Conservation (phyloP, 2,797 vertebrate genomes). For the Sebastiscus albofasciatus region DNA sequence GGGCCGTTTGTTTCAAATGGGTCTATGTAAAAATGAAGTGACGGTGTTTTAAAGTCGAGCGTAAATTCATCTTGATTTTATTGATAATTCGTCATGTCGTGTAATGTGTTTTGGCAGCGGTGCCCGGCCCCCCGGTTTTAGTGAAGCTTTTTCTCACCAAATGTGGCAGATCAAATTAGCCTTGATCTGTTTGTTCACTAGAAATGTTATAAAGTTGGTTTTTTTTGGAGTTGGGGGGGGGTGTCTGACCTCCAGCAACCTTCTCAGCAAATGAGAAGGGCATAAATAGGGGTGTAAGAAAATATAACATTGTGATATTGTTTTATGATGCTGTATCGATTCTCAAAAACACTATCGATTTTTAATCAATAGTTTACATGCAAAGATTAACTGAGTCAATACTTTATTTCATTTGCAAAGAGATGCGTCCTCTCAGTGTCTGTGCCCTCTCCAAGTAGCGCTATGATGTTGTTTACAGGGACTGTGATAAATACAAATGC, state of each 20-base stretch:
- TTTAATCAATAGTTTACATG: too few relatives aligned
- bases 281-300: too few relatives aligned
- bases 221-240: not conserved
- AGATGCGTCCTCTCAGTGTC: too few relatives aligned
- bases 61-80: slow-evolving; percentile 69
- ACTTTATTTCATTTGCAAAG: too few relatives aligned
- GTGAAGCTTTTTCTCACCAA: slow-evolving; percentile 53
- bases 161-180: slow-evolving; percentile 65
- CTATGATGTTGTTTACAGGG: too few relatives aligned
- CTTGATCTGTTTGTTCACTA: slow-evolving; percentile 41
- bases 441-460: too few relatives aligned
- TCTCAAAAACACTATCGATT: too few relatives aligned
- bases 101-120: slow-evolving; percentile 64
- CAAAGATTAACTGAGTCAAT: too few relatives aligned
- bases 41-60: slow-evolving; percentile 53
- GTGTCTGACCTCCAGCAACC: slow-evolving; percentile 42
- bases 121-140: slow-evolving; percentile 28
- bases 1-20: slow-evolving; percentile 72
- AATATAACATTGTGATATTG: too few relatives aligned
- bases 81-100: slow-evolving; percentile 67
- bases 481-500: too few relatives aligned
- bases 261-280: slow-evolving; percentile 17
- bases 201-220: slow-evolving; percentile 39
- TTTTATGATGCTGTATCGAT: too few relatives aligned
- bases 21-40: slow-evolving; percentile 60